Evolutionary conservation across 2,888 invertebrate species (phyloP).

Genomic region (Spialia ferax): DNA sequence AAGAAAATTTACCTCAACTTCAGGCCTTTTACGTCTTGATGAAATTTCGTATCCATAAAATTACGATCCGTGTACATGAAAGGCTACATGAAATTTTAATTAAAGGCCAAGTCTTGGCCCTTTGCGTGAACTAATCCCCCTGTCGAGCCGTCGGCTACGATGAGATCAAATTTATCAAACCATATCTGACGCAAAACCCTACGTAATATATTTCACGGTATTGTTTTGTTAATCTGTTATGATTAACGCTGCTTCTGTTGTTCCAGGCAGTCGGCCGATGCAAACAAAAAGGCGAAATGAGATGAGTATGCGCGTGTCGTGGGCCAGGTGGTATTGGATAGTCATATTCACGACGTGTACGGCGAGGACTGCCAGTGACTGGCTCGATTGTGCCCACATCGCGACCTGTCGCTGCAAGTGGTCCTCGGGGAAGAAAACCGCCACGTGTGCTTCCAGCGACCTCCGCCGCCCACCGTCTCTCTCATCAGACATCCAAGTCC

Average conservation of each 20-base stretch:
- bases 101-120: conserved; percentile 22
- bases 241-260: conserved; percentile 70
- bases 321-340: conserved; percentile 85
- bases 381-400: conserved; percentile 95
- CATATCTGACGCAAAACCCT: conserved; percentile 23
- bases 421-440: conserved; percentile 96
- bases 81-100: conserved; percentile 21
- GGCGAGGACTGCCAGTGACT: conserved; percentile 88
- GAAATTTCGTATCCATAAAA: conserved; percentile 29
- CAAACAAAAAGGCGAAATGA: conserved; percentile 83
- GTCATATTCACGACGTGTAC: conserved; percentile 82
- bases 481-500: conserved; percentile 87
- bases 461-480: conserved; percentile 91
- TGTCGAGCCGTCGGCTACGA: conserved; percentile 16
- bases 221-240: conserved; percentile 64
- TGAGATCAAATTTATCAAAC: conserved; percentile 39
- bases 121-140: conserved; percentile 22
- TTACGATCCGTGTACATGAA: conserved; percentile 19
- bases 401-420: conserved; percentile 96
- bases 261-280: conserved; percentile 83
- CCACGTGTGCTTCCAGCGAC: conserved; percentile 93
- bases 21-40: conserved; percentile 12
- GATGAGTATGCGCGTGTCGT: conserved; percentile 86
- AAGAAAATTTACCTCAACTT: conserved; percentile 15
- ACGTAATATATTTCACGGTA: conserved; percentile 45